Evolutionary conservation across 1,140 invertebrate species (phyloP), one percentile per base, ranked within the genome.

Genomic region (Monomorium pharaonis): DNA sequence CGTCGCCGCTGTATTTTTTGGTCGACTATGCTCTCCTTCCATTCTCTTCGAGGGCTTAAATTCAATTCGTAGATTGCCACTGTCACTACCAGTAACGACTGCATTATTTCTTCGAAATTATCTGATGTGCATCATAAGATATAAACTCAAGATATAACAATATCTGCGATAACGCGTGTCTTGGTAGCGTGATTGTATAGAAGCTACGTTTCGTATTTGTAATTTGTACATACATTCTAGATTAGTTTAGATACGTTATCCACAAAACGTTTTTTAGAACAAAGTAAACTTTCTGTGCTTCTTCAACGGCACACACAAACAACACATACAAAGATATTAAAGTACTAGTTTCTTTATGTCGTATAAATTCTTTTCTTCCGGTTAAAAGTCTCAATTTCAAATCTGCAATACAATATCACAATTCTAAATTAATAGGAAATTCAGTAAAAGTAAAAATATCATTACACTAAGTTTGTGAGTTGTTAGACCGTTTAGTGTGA

Each of bases 1-100:
- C 84, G 76, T 89, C 87, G 85, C 91, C 85, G 77, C 88, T 83
- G 89, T 92, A 93, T 93, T 93, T 93, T 94, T 94, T 92, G 89
- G 76, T 62, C 77, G 30, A 12, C 30, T 67, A 49, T 70, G 0
- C 3, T 63, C n/a, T 44, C n/a, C 42, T n/a, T 76, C 58, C 62
- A 30, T 65, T 18, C 37, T 33, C 3, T 12, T 56, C 37, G 9
- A 83, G 18, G 21, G 24, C 18, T 70, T 24, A 30, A 67, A 21
- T 24, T 70, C 18, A 12, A 70, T 18, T 58, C 78, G 62, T 56
- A 81, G 60, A 54, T 88, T 86, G 47, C 75, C 67, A 56, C 6
- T 21, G 56, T 69, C 27, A 58, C 60, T 76, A 70, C 24, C 56
- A 24, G 3, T 44, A 56, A 37, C 47, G 10, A 42, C n/a, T 51